Evolutionary conservation across 2,113 vertebrate genomes (phyloP).

Genomic region (Pimephales promelas): DNA sequence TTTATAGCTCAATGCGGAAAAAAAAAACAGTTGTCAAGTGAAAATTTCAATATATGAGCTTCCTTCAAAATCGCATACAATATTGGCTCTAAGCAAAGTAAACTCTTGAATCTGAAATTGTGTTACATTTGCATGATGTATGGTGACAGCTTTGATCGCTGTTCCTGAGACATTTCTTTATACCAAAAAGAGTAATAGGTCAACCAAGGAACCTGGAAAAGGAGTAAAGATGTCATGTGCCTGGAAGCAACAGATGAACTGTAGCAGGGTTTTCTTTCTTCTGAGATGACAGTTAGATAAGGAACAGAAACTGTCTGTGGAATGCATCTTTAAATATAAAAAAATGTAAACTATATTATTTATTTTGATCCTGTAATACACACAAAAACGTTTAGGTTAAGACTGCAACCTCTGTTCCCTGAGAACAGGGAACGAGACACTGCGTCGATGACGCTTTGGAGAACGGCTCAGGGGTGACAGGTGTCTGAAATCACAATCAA

Average conservation of each 20-base stretch:
- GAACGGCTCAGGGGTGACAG: too few relatives aligned
- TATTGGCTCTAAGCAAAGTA: not conserved
- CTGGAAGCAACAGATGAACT: not conserved
- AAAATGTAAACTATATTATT: not conserved
- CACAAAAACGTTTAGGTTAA: too few relatives aligned
- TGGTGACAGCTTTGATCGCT: not conserved
- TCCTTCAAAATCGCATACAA: not conserved
- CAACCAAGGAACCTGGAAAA: not conserved
- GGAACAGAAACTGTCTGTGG: not conserved
- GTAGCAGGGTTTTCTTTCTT: not conserved
- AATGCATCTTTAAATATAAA: slow-evolving; percentile 1
- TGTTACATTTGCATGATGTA: not conserved
- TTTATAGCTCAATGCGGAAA: too few relatives aligned
- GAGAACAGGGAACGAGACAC: too few relatives aligned
- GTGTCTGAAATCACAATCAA: too few relatives aligned
- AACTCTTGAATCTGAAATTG: not conserved
- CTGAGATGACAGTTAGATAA: not conserved
- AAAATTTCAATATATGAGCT: too few relatives aligned
- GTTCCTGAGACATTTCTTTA: not conserved
- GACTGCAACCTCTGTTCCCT: too few relatives aligned
- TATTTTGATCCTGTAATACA: slow-evolving; percentile 1
- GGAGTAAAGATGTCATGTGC: not conserved
- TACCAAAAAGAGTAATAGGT: not conserved
- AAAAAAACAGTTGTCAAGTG: too few relatives aligned
- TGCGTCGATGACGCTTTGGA: too few relatives aligned